Evolutionary conservation across 2,113 vertebrate species (phyloP).

Genomic region (Macrotus californicus): DNA sequence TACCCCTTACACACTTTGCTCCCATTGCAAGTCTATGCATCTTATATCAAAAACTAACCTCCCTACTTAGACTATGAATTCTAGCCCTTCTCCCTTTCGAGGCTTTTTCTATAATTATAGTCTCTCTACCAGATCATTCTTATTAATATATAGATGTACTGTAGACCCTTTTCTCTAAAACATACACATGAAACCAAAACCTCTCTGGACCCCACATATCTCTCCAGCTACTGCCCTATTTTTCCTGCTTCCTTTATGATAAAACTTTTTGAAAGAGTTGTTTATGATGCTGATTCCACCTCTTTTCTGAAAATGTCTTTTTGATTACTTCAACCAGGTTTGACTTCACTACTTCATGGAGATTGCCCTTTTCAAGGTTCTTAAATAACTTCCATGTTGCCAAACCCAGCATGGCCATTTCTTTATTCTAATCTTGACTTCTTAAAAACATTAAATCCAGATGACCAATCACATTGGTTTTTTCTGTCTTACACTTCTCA

Average conservation of each 20-base stretch:
- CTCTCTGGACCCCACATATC: not conserved
- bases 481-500: not conserved
- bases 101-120: not conserved
- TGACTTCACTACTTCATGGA: not conserved
- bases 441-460: not conserved
- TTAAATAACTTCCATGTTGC: not conserved
- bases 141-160: not conserved
- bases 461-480: not conserved
- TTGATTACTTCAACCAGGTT: not conserved
- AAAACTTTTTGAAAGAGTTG: not conserved
- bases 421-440: slow-evolving; percentile 19
- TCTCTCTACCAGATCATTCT: slow-evolving; percentile 25
- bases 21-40: not conserved
- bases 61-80: not conserved
- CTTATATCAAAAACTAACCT: not conserved
- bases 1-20: not conserved
- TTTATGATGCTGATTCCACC: not conserved
- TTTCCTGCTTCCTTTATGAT: not conserved
- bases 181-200: not conserved
- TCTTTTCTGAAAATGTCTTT: not conserved
- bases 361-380: not conserved
- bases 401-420: not conserved
- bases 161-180: not conserved
- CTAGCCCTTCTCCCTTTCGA: not conserved
- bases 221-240: not conserved